Evolutionary conservation across 1,140 invertebrate species (phyloP).

Genomic region (Nomia melanderi): DNA sequence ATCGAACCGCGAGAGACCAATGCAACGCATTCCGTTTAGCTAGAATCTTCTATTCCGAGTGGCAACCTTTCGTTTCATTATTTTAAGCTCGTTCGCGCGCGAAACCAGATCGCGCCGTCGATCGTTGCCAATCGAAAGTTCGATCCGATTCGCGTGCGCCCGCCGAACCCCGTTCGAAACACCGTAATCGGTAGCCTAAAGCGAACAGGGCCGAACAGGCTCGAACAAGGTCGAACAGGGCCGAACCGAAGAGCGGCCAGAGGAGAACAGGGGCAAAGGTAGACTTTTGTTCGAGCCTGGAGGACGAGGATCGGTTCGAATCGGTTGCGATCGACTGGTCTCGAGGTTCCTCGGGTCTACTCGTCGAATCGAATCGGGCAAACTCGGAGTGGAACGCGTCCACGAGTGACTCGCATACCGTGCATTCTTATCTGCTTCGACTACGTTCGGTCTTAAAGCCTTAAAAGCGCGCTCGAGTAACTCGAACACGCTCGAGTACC

Average conservation of each 20-base stretch:
- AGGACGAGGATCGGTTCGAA: slow-evolving; percentile 26
- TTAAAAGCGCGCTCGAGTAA: slow-evolving; percentile 55
- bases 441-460: slow-evolving; percentile 53
- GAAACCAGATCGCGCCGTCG: too few relatives aligned
- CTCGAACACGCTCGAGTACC: slow-evolving; percentile 43
- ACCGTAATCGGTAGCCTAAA: too few relatives aligned
- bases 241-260: too few relatives aligned
- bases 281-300: neutral
- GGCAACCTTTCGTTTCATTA: too few relatives aligned
- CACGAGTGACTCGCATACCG: slow-evolving; percentile 44
- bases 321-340: slow-evolving; percentile 31
- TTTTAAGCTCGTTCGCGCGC: too few relatives aligned
- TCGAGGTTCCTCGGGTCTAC: slow-evolving; percentile 17
- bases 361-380: slow-evolving; percentile 27
- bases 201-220: neutral
- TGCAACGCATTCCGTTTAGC: too few relatives aligned
- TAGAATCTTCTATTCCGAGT: too few relatives aligned
- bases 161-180: neutral
- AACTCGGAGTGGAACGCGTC: slow-evolving; percentile 28
- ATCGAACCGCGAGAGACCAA: too few relatives aligned
- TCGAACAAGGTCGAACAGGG: too few relatives aligned
- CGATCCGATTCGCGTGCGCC: too few relatives aligned
- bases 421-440: slow-evolving; percentile 48
- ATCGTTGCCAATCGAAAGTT: too few relatives aligned
- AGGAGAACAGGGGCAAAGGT: neutral